Conservation (phyloP, 2,888 invertebrate genomes). For the Eilema sororculum region DNA sequence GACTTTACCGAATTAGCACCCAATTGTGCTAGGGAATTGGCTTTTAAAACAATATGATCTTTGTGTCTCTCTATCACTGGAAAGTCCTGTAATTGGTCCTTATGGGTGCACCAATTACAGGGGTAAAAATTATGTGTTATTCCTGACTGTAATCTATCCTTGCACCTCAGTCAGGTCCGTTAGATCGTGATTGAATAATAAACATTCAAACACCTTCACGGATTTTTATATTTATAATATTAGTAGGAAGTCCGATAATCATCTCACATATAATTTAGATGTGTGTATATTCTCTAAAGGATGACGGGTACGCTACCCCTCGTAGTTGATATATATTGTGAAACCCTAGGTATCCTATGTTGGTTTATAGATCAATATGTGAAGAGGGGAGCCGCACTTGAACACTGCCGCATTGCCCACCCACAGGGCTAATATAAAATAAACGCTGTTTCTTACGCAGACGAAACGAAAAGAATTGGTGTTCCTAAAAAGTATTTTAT, state of each 20-base stretch:
- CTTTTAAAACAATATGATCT: background rate
- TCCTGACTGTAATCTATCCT: too few species aligned
- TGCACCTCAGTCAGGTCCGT: too few species aligned
- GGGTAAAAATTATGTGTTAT: too few species aligned
- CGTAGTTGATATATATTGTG: conserved; percentile 44
- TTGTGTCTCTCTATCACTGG: background rate
- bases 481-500: conserved; percentile 40
- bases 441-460: conserved; percentile 33
- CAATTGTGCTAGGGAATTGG: conserved; percentile 24
- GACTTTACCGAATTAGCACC: conserved; percentile 53
- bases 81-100: too few species aligned
- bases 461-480: conserved; percentile 41
- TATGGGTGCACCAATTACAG: too few species aligned
- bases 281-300: conserved; percentile 17
- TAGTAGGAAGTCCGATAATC: background rate
- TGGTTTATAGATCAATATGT: conserved; percentile 70
- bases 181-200: too few species aligned
- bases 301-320: conserved; percentile 47
- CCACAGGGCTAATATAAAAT: conserved; percentile 56
- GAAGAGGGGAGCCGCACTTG: conserved; percentile 60
- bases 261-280: background rate
- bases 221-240: too few species aligned
- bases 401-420: conserved; percentile 52
- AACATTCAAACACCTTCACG: too few species aligned
- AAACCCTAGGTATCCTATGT: conserved; percentile 71